Evolutionary conservation across 2,797 vertebrate species (phyloP).

Genomic region (Phataginus tricuspis): DNA sequence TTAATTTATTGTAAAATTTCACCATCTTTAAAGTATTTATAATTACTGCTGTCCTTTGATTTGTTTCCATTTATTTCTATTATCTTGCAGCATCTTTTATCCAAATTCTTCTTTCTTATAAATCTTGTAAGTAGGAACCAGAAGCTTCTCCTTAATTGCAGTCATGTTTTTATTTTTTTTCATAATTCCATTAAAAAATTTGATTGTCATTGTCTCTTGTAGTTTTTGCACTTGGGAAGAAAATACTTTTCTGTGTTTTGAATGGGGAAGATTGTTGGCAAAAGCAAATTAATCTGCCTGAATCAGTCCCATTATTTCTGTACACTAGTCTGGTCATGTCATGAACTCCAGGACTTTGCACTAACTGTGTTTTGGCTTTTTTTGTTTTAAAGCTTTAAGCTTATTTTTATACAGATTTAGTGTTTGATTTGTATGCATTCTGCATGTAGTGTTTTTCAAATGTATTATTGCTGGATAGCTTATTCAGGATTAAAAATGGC

Average conservation of each 20-base stretch:
- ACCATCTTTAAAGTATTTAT: slow-evolving; percentile 93
- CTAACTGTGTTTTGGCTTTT: slow-evolving; percentile 88
- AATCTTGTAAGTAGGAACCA: slow-evolving; percentile 99
- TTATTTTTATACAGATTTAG: slow-evolving; percentile 89
- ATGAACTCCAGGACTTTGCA: slow-evolving; percentile 91
- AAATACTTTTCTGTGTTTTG: slow-evolving; percentile 89
- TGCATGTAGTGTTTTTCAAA: slow-evolving; percentile 90
- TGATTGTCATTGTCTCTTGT: slow-evolving; percentile 89
- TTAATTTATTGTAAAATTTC: slow-evolving; percentile 88
- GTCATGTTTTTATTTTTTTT: slow-evolving; percentile 91
- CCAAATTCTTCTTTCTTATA: slow-evolving; percentile 99
- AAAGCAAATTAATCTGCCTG: slow-evolving; percentile 90
- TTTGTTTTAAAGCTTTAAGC: slow-evolving; percentile 85
- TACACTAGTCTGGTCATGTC: slow-evolving; percentile 90
- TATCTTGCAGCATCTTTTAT: slow-evolving; percentile 99
- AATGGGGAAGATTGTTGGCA: slow-evolving; percentile 91
- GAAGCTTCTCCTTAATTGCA: slow-evolving; percentile 97
- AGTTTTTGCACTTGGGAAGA: slow-evolving; percentile 92
- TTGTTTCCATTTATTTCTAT: slow-evolving; percentile 99
- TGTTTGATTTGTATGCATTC: slow-evolving; percentile 91
- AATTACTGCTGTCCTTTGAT: slow-evolving; percentile 99
- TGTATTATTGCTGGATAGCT: slow-evolving; percentile 87
- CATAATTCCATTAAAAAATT: slow-evolving; percentile 88
- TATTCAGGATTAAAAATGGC: slow-evolving; percentile 87
- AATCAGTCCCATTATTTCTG: slow-evolving; percentile 91